A percentile compares a stretch with the other conserved stretches of the same genome.
These are phyloP conservation scores for Trissoscelio sp. DNA, from an alignment of 2,888 invertebrate species.

Conservation along the genomic window DNA sequence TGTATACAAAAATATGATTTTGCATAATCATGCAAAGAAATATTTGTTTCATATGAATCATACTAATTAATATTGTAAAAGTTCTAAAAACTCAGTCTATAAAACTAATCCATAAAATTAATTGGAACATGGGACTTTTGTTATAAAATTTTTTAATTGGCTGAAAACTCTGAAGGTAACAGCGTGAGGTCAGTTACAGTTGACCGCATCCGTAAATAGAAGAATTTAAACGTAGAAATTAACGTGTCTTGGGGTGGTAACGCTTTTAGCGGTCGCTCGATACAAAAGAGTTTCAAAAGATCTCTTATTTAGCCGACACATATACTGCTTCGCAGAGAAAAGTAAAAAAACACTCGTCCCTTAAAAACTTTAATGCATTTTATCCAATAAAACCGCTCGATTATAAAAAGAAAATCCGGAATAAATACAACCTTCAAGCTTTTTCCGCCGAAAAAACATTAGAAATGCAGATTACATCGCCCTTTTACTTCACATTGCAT, in stretches of 20 bases:
- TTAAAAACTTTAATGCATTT: conserved; percentile 47
- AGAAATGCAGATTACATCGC: conserved; percentile 48
- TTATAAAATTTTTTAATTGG: conserved; percentile 17
- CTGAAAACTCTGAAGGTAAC: conserved; percentile 11
- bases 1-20: too few species aligned
- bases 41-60: neutral
- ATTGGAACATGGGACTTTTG: neutral
- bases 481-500: conserved; percentile 35
- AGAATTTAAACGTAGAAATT: conserved; percentile 32
- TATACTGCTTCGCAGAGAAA: conserved; percentile 6
- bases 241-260: conserved; percentile 30
- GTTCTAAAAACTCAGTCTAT: too few species aligned
- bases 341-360: conserved; percentile 12
- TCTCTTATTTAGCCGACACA: conserved; percentile 33
- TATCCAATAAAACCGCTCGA: conserved; percentile 36
- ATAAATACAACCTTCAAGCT: conserved; percentile 43
- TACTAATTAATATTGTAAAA: too few species aligned
- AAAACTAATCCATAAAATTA: too few species aligned
- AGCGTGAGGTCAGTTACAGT: conserved; percentile 3
- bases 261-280: conserved; percentile 27
- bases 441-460: conserved; percentile 30
- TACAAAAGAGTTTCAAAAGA: conserved; percentile 34
- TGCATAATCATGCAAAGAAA: too few species aligned
- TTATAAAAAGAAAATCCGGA: conserved; percentile 36
- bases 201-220: conserved; percentile 33